Evolutionary conservation across 1,140 invertebrate species (phyloP), one percentile per base, ranked within the genome.

Genomic region (Stegodyphus mimosarum): DNA sequence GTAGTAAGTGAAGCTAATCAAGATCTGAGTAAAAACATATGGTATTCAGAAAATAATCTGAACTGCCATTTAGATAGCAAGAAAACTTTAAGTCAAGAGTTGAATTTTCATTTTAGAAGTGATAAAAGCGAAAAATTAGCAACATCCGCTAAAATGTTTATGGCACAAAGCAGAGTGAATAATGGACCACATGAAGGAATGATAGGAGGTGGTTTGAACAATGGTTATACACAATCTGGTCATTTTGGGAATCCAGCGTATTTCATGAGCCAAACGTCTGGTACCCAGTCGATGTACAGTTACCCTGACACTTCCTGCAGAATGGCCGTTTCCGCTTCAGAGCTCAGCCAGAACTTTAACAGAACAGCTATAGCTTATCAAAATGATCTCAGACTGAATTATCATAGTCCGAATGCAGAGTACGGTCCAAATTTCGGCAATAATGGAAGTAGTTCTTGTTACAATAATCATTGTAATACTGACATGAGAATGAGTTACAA

Each of bases 341-440:
- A 84, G 51, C 63, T 84, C 69, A 71, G 64, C 17, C 72, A 75
- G 15, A 76, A 76, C 64, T 84, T 75, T 50, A 75, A 69, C 73
- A 67, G 73, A 70, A 69, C 63, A 10, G 51, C 72, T 74, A 76
- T 76, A 15, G 64, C 73, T 17, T 86, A 86, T 50, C 74, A 77
- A 67, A 86, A 86, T 72, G 83, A 86, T 63, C 53, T 86, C 13
- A 78, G 83, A 48, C 55, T 86, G 10, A 72, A 72, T 53, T 86
- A 86, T 60, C 81, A 73, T 53, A 64, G 55, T 48, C 17, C 72
- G 55, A 84, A 84, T 63, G 49, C 60, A 52, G 81, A 84, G 6
- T 84, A 84, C 60, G 48, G 71, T 33, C n/a, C 78, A 48, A 81
- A 81, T 51, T 81, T 81, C 52, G 48, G 17, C 4, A 84, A 84